These are phyloP conservation scores for Agriopis marginaria DNA, from an alignment of 2,888 invertebrate genomes.

Conservation along the genomic window DNA sequence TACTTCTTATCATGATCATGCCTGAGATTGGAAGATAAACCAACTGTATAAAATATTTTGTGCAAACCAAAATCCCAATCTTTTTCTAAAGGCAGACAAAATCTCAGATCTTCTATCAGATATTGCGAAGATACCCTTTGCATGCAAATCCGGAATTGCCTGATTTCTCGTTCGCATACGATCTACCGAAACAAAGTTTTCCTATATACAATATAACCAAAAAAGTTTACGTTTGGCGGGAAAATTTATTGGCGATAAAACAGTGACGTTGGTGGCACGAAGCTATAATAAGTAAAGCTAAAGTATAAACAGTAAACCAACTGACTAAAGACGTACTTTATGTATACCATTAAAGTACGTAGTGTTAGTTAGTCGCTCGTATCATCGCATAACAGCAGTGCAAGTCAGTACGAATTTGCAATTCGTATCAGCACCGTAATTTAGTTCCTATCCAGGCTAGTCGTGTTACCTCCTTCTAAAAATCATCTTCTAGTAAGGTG, in stretches of 20 bases:
- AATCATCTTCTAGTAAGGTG: too few relatives aligned
- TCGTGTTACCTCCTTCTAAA: too few relatives aligned
- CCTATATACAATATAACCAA: slow-evolving; percentile 47
- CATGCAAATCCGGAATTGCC: slow-evolving; percentile 31
- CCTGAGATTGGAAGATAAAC: neutral
- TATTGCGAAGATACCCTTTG: slow-evolving; percentile 21
- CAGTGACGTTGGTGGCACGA: slow-evolving; percentile 62
- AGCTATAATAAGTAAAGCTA: slow-evolving; percentile 16
- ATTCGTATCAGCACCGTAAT: too few relatives aligned
- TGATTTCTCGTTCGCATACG: slow-evolving; percentile 26
- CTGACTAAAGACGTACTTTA: neutral
- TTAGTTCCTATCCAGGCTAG: too few relatives aligned
- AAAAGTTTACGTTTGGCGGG: slow-evolving; percentile 65
- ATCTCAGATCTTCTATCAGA: slow-evolving; percentile 19
- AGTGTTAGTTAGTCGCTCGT: too few relatives aligned
- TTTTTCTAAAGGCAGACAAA: slow-evolving; percentile 11
- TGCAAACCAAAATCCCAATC: neutral
- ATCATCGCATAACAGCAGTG: too few relatives aligned
- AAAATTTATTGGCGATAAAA: slow-evolving; percentile 73
- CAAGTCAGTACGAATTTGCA: too few relatives aligned
- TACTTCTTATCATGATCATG: neutral
- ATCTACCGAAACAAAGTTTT: slow-evolving; percentile 53
- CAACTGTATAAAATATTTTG: neutral
- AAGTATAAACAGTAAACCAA: slow-evolving; percentile 21
- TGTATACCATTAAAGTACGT: too few relatives aligned